Evolutionary conservation across 2,888 invertebrate species (phyloP).

Genomic region (Tetanocera ferruginea): DNA sequence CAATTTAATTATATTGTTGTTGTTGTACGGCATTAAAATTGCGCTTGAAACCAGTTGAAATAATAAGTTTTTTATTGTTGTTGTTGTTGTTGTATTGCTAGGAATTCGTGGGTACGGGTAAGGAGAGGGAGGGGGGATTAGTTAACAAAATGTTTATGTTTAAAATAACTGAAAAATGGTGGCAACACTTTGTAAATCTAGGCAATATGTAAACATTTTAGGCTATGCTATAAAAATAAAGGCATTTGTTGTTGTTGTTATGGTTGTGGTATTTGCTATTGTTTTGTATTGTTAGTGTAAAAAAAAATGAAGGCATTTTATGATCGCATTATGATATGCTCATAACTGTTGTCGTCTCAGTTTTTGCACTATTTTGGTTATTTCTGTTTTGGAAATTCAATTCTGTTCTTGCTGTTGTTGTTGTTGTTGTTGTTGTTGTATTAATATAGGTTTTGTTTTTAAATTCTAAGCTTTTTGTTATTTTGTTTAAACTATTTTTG

Average conservation of each 20-base stretch:
- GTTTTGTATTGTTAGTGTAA: not conserved
- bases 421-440: conserved; percentile 51
- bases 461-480: conserved; percentile 69
- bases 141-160: too few species aligned
- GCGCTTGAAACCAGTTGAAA: conserved; percentile 20
- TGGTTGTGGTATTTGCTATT: conserved; percentile 35
- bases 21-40: conserved; percentile 10
- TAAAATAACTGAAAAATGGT: not conserved
- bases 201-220: not conserved
- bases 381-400: conserved; percentile 52
- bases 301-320: too few species aligned
- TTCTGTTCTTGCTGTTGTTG: conserved; percentile 54
- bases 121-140: not conserved
- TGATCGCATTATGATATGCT: too few species aligned
- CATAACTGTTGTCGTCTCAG: too few species aligned
- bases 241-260: conserved; percentile 31
- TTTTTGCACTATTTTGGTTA: not conserved
- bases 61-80: not conserved
- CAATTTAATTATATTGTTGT: not conserved
- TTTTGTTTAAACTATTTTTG: conserved; percentile 46
- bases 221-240: not conserved
- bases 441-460: conserved; percentile 52
- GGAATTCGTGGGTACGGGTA: too few species aligned
- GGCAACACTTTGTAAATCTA: conserved; percentile 1
- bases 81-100: not conserved